Evolutionary conservation across 2,888 invertebrate genomes (phyloP), one percentile per base, ranked within the genome.

Genomic region (Aleiodes alternator): DNA sequence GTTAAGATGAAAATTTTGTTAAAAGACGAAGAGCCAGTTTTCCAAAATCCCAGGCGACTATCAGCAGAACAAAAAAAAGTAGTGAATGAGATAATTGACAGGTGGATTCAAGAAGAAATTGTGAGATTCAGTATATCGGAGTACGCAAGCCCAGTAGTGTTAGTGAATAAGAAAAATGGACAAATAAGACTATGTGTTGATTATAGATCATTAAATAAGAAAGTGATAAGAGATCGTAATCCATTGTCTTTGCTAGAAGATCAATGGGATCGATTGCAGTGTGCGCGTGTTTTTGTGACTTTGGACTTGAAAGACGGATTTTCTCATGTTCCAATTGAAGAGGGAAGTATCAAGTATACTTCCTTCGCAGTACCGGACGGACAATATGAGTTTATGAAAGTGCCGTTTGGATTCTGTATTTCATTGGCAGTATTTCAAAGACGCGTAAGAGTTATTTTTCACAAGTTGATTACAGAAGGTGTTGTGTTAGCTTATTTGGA

Each of bases 341-440:
- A 78, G 55, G 38, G 76, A 8, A 83, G 83, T 68, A 57, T 76
- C 4, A 82, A 84, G 48, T 85, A 82, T 34, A 85, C 84, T 0
- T 71, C 84, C 8, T 85, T 85, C 69, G 76, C 84, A 0, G 81
- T 82, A 0, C 84, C 80, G 3, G 80, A 76, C 16, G 83, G 81
- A 1, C 81, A 83, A 2, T 84, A 79, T 70, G 80, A 84, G 31
- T 85, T 84, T 72, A 14, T 80, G 11, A 77, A 72, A 72, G 80
- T 81, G 0, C 82, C 84, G 0, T 85, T 85, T 56, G 84, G 84
- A 7, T 68, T 85, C 5, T 82, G 82, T 64, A 82, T 81, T 69
- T 79, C 82, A 7, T 83, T 82, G 4, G 57, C 80, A 0, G 79
- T 81, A 14, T 78, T 83, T 34, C 80, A 83, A 16, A 72, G 72